phyloP scores from a whole-genome alignment of 37 sponge, comb jelly and placozoan genomes.

The Beroe ovata region DNA sequence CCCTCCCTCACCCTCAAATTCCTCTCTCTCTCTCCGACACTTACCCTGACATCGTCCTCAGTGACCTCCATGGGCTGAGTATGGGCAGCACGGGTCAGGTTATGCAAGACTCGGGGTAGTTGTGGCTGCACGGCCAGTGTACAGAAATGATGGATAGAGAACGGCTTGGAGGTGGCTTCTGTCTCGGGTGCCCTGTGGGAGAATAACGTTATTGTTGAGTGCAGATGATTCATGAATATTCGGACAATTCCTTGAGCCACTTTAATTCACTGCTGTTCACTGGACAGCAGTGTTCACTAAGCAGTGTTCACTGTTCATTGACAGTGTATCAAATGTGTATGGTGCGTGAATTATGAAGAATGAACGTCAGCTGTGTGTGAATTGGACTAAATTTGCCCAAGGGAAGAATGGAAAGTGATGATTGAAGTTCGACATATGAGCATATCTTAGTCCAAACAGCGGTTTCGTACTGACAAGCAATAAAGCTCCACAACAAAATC shows the following conservation, averaged over 20 bases:
- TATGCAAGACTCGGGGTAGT: slow-evolving; percentile 46
- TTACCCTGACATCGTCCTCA: slow-evolving; percentile 25
- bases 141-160: slow-evolving; percentile 61
- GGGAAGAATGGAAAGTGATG: too few species aligned
- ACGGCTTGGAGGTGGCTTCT: not conserved
- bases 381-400: too few species aligned
- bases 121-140: slow-evolving; percentile 51
- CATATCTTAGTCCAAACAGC: too few species aligned
- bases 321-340: not conserved
- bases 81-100: slow-evolving; percentile 28
- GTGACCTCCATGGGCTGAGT: slow-evolving; percentile 14
- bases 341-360: not conserved
- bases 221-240: too few species aligned
- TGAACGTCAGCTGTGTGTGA: too few species aligned
- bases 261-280: not conserved
- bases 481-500: too few species aligned
- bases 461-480: too few species aligned
- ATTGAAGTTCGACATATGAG: too few species aligned
- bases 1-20: not conserved
- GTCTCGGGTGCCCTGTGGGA: slow-evolving; percentile 40
- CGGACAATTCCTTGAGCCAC: too few species aligned
- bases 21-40: not conserved
- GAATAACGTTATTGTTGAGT: not conserved
- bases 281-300: too few species aligned
- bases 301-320: not conserved